Conservation (phyloP, 2,888 invertebrate species). For the Seira ritae region DNA sequence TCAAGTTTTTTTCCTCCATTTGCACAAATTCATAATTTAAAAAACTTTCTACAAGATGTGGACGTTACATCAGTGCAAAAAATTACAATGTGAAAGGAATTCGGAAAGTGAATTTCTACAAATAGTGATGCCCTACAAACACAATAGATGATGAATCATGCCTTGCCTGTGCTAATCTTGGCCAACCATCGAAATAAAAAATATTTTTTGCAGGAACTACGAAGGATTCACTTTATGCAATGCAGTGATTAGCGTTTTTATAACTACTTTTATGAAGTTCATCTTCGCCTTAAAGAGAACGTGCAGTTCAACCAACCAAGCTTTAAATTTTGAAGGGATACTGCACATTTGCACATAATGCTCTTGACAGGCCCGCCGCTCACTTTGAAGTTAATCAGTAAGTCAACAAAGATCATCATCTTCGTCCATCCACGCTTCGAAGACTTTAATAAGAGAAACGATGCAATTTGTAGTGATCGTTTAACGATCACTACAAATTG, state of each 20-base stretch:
- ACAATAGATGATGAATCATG: not conserved
- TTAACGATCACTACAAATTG: constrained; percentile 9
- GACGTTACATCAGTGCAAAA: no score
- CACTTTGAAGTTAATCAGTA: no score
- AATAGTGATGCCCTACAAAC: not conserved
- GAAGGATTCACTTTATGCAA: not conserved
- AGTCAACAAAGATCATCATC: no score
- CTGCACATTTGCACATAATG: not conserved
- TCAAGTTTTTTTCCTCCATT: not conserved
- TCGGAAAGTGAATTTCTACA: constrained; percentile 43
- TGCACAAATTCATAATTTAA: not conserved
- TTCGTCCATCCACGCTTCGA: constrained; percentile 21
- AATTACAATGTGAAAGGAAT: not conserved
- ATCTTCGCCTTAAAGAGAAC: not conserved
- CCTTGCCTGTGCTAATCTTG: not conserved
- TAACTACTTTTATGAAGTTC: not conserved
- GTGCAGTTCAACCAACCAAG: not conserved
- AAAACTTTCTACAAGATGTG: constrained; percentile 29
- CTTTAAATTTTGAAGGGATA: not conserved
- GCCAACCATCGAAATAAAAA: not conserved
- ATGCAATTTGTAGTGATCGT: no score
- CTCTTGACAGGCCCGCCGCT: no score
- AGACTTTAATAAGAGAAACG: constrained; percentile 36
- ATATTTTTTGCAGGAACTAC: not conserved
- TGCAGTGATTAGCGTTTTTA: not conserved